Evolutionary conservation across 2,888 invertebrate species (phyloP), one percentile per base, ranked within the genome.

Genomic region (Oasisia sp.): DNA sequence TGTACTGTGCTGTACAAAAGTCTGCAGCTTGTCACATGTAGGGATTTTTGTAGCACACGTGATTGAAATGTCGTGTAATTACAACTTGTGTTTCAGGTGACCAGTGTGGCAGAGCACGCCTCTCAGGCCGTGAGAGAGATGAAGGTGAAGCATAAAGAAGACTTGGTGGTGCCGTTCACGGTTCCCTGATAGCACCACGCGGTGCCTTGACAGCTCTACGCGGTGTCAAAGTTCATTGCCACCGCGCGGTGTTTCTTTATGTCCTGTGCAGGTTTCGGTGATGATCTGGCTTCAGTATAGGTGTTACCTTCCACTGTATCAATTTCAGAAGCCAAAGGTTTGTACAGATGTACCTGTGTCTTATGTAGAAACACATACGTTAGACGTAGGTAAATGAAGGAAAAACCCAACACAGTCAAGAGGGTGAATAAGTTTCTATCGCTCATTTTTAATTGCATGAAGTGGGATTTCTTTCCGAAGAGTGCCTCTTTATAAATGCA

Each of bases 81-180:
- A 27, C 19, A 91, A n/a, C 32, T 58, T 91, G 32, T 32, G 4
- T 97, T 97, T 93, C 97, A 98, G 98, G 98, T 98, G 95, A 97
- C 97, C 93, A 97, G 97, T 93, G 97, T 97, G 92, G 97, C 98
- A 89, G 97, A 97, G 94, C 97, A 97, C 96, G 98, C 98, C 5
- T 93, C 97, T 19, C 96, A 97, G 56, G 98, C 98, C 91, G 97
- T 98, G 93, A 97, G 97, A 32, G 98, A 98, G 94, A 97, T 98
- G n/a, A 97, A 97, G 95, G 98, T 98, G 92, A 98, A 98, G 95
- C 98, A 98, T 95, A 98, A 98, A 96, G 98, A 98, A 96, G 98
- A 98, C 95, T 97, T 98, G 94, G 98, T 98, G 93, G 98, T 98
- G 92, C 98, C 98, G 14, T 98, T 98, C 97, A 97, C 97, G 95